Evolutionary conservation across 2,888 invertebrate species (phyloP).

Genomic region (Oscheius sp.): DNA sequence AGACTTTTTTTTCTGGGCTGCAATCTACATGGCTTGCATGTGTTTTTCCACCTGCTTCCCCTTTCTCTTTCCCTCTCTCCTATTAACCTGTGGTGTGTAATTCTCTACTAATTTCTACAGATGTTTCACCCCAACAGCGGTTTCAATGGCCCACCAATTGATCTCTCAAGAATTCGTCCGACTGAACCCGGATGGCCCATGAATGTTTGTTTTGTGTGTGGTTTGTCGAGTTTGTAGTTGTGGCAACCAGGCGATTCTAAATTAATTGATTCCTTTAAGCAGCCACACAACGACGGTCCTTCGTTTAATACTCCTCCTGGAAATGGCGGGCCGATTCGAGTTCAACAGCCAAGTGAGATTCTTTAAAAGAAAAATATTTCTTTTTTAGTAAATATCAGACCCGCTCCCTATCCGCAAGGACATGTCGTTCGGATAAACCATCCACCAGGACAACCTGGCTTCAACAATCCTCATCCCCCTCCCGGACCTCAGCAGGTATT

Average conservation of each 20-base stretch:
- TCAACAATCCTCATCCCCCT: not conserved
- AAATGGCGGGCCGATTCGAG: slow-evolving; percentile 13
- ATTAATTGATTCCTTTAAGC: not conserved
- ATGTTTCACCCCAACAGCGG: not conserved
- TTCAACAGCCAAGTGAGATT: not conserved
- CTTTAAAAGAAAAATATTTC: not conserved
- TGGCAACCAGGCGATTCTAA: not conserved
- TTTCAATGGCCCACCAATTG: slow-evolving; percentile 5
- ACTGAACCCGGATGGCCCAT: not conserved
- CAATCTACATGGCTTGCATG: not conserved
- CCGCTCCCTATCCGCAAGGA: slow-evolving; percentile 2
- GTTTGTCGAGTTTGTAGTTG: not conserved
- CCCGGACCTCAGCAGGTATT: slow-evolving; percentile 6
- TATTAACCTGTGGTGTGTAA: slow-evolving; percentile 4
- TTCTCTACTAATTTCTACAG: slow-evolving; percentile 9
- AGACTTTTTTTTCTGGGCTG: not conserved
- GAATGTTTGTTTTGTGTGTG: slow-evolving; percentile 13
- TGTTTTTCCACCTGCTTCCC: not conserved
- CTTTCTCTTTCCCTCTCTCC: not conserved
- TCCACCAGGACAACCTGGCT: not conserved
- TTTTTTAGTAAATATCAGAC: not conserved
- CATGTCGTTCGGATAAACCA: not conserved
- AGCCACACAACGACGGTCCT: not conserved
- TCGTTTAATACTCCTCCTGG: not conserved
- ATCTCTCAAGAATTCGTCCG: not conserved